Evolutionary conservation across 2,797 vertebrate species (phyloP).

Genomic region (Serranus cabrilla): DNA sequence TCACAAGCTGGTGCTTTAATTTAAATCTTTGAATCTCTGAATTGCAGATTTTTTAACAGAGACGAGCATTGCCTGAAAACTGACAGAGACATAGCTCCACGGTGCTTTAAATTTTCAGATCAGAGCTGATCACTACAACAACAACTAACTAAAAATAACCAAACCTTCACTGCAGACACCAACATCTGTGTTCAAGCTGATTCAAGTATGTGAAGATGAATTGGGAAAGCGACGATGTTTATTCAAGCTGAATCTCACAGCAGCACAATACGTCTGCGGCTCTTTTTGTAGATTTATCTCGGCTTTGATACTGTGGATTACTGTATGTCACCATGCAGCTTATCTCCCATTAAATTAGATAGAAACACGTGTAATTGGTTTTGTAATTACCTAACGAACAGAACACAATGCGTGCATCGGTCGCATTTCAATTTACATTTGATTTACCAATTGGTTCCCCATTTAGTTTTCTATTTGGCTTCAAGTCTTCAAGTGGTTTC

Average conservation of each 20-base stretch:
- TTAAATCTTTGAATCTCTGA: conserved; percentile 6
- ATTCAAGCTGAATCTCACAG: conserved; percentile 21
- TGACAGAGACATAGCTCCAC: background rate
- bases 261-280: background rate
- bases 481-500: conserved; percentile 18
- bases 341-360: conserved; percentile 42
- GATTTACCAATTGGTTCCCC: conserved; percentile 46
- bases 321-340: conserved; percentile 23
- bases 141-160: conserved; percentile 18
- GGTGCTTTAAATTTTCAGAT: conserved; percentile 2
- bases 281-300: conserved; percentile 16
- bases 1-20: background rate
- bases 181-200: conserved; percentile 19
- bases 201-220: background rate
- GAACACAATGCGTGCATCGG: conserved; percentile 25
- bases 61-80: conserved; percentile 1
- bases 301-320: conserved; percentile 37
- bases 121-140: conserved; percentile 1
- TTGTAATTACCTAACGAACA: conserved; percentile 40
- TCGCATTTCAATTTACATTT: conserved; percentile 57
- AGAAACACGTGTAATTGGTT: conserved; percentile 46
- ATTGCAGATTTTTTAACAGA: background rate
- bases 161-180: background rate
- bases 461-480: conserved; percentile 51
- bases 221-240: background rate